phyloP scores from a whole-genome alignment of 2,797 vertebrate genomes.

The Oreonectes daqikongensis region DNA sequence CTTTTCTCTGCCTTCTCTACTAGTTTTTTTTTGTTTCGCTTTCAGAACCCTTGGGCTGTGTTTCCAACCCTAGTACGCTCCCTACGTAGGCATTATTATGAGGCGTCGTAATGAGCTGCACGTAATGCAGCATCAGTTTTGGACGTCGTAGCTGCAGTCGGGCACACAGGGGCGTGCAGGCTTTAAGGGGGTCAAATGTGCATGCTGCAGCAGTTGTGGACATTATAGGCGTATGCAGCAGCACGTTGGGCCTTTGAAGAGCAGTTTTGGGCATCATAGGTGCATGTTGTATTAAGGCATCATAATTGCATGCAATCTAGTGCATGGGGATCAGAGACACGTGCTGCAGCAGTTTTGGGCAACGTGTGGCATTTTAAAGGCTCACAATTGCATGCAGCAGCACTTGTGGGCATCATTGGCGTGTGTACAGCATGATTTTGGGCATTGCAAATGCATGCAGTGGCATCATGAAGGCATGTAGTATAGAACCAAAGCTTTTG shows the following conservation, averaged over 20 bases:
- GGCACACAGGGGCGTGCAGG: neutral
- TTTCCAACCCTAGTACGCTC: neutral
- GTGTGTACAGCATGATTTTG: neutral
- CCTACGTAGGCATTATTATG: slow-evolving; percentile 4
- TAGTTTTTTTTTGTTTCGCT: slow-evolving; percentile 27
- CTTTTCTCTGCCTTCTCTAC: neutral
- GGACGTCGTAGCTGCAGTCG: neutral
- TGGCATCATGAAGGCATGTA: neutral
- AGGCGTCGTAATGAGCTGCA: too few species aligned
- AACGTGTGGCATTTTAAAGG: neutral
- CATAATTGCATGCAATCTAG: too few species aligned
- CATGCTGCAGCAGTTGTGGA: neutral
- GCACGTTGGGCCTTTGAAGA: neutral
- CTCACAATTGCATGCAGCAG: neutral
- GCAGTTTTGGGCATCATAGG: neutral
- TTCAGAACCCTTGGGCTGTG: slow-evolving; percentile 14
- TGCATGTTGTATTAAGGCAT: too few species aligned
- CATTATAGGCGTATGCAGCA: neutral
- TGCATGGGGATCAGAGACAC: neutral
- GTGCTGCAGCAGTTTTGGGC: neutral
- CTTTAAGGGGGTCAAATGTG: neutral
- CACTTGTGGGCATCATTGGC: neutral
- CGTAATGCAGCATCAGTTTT: neutral
- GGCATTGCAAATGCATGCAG: neutral
- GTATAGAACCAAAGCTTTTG: too few species aligned